Percentiles rank a stretch among this genome's conserved stretches.
These are phyloP conservation scores for Nymphalis c-album DNA, from an alignment of 2,888 invertebrate species.

Conservation along the genomic window DNA sequence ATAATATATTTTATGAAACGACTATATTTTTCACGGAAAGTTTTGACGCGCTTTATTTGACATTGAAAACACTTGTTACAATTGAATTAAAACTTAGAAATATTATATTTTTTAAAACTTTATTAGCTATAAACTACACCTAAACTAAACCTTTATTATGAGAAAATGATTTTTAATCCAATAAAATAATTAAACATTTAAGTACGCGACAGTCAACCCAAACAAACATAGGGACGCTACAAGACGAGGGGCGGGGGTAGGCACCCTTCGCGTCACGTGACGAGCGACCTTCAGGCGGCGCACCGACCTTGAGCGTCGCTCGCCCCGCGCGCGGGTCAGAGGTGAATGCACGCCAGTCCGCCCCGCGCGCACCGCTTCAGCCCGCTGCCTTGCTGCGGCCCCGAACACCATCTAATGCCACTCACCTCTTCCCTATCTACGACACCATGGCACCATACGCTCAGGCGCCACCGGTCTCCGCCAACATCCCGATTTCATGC, in stretches of 20 bases:
- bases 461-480: slow-evolving; percentile 50
- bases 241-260: slow-evolving; percentile 50
- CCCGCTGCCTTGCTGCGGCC: slow-evolving; percentile 53
- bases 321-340: slow-evolving; percentile 80
- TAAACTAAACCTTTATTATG: no score
- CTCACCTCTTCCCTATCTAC: slow-evolving; percentile 68
- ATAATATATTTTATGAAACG: slow-evolving; percentile 2
- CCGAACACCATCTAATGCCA: slow-evolving; percentile 55
- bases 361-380: slow-evolving; percentile 50
- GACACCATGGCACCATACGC: slow-evolving; percentile 59
- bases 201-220: slow-evolving; percentile 53
- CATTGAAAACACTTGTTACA: background rate
- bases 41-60: background rate
- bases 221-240: slow-evolving; percentile 48
- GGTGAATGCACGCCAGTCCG: slow-evolving; percentile 75
- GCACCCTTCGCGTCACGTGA: slow-evolving; percentile 76
- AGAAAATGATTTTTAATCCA: background rate
- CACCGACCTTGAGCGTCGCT: slow-evolving; percentile 79
- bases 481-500: slow-evolving; percentile 60
- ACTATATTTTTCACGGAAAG: background rate
- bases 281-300: slow-evolving; percentile 79
- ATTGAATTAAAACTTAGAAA: background rate
- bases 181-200: slow-evolving; percentile 43
- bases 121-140: background rate
- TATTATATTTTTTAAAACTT: background rate